A percentile compares a stretch with the other conserved stretches of the same genome.
Conservation (phyloP, 2,888 invertebrate species). For the Dryobota labecula region DNA sequence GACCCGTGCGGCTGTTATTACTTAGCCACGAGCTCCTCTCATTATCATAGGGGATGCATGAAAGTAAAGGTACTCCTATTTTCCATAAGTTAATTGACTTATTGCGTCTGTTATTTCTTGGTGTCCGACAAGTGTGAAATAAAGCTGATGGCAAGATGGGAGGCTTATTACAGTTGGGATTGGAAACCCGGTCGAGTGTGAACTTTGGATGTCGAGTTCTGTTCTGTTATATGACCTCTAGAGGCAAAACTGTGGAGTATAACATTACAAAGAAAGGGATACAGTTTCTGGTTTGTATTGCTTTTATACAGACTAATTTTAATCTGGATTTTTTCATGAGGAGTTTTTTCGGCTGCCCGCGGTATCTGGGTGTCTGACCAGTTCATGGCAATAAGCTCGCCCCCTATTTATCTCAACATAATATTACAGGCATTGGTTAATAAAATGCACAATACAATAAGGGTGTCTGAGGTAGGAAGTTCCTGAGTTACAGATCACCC, state of each 20-base stretch:
- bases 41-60: background rate
- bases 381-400: too few relatives aligned
- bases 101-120: conserved; percentile 35
- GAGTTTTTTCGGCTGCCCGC: background rate
- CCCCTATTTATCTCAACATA: too few relatives aligned
- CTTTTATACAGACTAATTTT: too few relatives aligned
- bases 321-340: background rate
- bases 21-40: too few relatives aligned
- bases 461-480: too few relatives aligned
- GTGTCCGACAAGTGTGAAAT: conserved; percentile 51
- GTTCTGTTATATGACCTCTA: conserved; percentile 20
- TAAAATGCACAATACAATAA: too few relatives aligned
- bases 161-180: conserved; percentile 51
- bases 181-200: conserved; percentile 48
- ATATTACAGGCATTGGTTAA: too few relatives aligned
- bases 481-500: too few relatives aligned
- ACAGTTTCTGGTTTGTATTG: background rate
- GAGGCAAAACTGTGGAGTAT: background rate
- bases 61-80: conserved; percentile 17
- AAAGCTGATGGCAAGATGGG: conserved; percentile 26
- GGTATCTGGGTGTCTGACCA: too few relatives aligned
- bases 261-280: background rate
- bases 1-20: too few relatives aligned
- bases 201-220: conserved; percentile 21
- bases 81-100: conserved; percentile 44